A percentile compares a stretch with the other conserved stretches of the same genome.
These are phyloP conservation scores for Ursus arctos DNA, from an alignment of 2,113 vertebrate genomes.

Conservation along the genomic window DNA sequence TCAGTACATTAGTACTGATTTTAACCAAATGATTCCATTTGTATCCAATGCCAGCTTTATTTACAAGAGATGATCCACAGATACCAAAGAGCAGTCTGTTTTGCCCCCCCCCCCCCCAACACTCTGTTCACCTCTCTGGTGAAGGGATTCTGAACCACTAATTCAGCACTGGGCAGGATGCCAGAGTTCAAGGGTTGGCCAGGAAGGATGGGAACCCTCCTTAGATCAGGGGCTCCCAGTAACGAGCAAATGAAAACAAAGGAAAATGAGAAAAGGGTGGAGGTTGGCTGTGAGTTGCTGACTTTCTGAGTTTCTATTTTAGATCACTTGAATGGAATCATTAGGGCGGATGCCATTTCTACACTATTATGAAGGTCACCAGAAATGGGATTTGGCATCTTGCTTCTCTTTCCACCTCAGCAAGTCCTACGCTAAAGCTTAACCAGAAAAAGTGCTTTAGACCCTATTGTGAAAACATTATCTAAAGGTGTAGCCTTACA, in stretches of 20 bases:
- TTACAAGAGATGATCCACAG: neutral
- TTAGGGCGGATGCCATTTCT: conserved; percentile 44
- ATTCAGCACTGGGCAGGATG: conserved; percentile 25
- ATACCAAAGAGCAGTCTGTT: neutral
- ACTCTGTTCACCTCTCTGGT: conserved; percentile 10
- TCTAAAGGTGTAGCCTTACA: neutral
- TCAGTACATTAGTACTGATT: neutral
- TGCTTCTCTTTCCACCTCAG: conserved; percentile 20
- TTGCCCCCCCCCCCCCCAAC: neutral
- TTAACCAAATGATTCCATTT: neutral
- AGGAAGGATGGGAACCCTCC: conserved; percentile 66
- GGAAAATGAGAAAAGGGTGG: conserved; percentile 61
- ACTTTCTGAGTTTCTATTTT: conserved; percentile 69
- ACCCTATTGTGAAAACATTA: neutral
- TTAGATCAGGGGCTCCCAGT: conserved; percentile 49
- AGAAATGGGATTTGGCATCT: neutral
- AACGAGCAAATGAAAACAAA: conserved; percentile 51
- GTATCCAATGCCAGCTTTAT: neutral
- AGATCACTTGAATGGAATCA: conserved; percentile 41
- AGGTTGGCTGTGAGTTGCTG: conserved; percentile 10
- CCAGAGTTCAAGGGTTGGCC: conserved; percentile 62
- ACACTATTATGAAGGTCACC: conserved; percentile 25
- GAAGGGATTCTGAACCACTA: conserved; percentile 41
- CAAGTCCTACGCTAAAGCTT: neutral
- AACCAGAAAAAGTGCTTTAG: neutral